Evolutionary conservation across 2,113 vertebrate genomes (phyloP).

Genomic region (Anolis sagrei): DNA sequence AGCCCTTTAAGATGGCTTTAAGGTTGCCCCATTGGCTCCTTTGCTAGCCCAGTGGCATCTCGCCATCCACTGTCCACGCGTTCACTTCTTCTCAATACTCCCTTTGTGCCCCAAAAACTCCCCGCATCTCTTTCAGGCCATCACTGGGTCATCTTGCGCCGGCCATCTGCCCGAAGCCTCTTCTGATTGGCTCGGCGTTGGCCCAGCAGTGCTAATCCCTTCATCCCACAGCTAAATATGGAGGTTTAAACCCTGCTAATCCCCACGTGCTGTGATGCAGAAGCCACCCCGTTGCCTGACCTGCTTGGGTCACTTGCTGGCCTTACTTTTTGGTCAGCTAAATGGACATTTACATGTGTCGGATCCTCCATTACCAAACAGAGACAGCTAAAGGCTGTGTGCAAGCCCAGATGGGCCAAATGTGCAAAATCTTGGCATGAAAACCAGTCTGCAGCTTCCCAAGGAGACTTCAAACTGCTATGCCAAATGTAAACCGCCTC

Average conservation of each 20-base stretch:
- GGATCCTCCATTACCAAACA: too few relatives aligned
- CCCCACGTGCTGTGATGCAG: background rate
- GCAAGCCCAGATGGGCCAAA: too few relatives aligned
- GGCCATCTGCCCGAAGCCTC: background rate
- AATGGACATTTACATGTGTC: too few relatives aligned
- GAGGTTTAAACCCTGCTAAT: background rate
- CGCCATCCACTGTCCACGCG: too few relatives aligned
- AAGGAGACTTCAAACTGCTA: too few relatives aligned
- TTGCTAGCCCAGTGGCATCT: too few relatives aligned
- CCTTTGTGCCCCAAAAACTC: background rate
- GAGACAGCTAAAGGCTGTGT: too few relatives aligned
- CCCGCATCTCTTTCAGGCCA: background rate
- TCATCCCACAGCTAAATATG: slow-evolving; percentile 14
- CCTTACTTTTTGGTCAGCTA: background rate
- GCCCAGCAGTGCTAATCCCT: background rate
- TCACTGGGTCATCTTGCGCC: background rate
- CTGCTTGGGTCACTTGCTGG: too few relatives aligned
- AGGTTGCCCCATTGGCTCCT: background rate
- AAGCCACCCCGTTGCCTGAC: background rate
- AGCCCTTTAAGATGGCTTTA: background rate
- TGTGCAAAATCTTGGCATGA: too few relatives aligned
- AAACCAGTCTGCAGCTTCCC: too few relatives aligned
- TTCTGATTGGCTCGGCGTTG: background rate
- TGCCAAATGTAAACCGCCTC: too few relatives aligned
- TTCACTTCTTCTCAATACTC: background rate